Base-by-base conservation (phyloP, 2,797 vertebrate species). In the Lepidocolaptes lacrymiger region DNA sequence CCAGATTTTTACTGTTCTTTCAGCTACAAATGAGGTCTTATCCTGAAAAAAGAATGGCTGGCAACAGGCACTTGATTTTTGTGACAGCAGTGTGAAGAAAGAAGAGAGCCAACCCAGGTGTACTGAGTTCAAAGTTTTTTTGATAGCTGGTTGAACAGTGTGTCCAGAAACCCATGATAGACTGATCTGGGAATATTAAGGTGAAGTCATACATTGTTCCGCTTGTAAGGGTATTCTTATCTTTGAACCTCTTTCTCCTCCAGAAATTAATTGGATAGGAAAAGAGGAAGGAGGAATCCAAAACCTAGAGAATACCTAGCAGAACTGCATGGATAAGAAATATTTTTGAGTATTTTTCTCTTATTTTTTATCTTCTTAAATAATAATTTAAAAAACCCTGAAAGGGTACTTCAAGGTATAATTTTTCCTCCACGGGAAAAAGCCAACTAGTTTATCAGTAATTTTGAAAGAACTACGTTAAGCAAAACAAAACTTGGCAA, bases 1-100 rank as follows among this genome's bases (percentile, higher is more conserved):
- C 92, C 90, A 96, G 88, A 93, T 91, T 96, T 95, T 87, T 82
- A 56, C 83, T 92, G 88, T 91, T 93, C 76, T 84, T 94, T 74
- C 52, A 87, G 59, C 71, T 93, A 64, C 63, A 89, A 92, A 92
- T 88, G 77, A 93, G 92, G 67, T 89, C 92, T 92, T 91, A 81
- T 79, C 85, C 86, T 93, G 80, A 74, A 76, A 94, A 94, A 77
- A 79, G 90, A 54, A 26, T 36, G 34, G 34, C 80, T 95, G 77
- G 63, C 63, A 91, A 61, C 55, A 69, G 77, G 22, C 41, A 23
- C 67, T 89, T 90, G 0, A 0, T 79, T 94, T 91, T 93, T 58
- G 14, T 91, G 90, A 71, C 59, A 86, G 48, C 27, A 46, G n/a
- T 56, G 32, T 52, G 39, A 81, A 83, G 79, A 51, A 85, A 62